Evolutionary conservation across 2,113 vertebrate genomes (phyloP), one percentile per base, ranked within the genome.

Genomic region (Petrocephalus microphthalmus): DNA sequence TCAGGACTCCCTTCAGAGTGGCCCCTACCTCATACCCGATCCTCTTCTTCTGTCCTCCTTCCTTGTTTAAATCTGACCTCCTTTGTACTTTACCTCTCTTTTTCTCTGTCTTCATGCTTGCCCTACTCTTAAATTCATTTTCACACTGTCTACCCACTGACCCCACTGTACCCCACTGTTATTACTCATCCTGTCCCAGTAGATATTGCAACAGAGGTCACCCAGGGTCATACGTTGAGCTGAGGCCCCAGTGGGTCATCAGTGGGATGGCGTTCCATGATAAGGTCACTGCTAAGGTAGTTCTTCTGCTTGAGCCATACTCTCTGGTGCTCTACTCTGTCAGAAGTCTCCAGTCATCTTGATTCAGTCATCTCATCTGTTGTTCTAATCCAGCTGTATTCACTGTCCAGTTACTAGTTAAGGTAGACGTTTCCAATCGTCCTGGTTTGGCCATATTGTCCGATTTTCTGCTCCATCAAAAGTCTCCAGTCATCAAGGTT

Each of bases 11-110:
- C 78, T 42, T 71, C 25, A 71, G 64, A 33, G 64, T 22, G 42
- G 7, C 37, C 19, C 37, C 7, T 82, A 47, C 33, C 42, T 47
- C 5, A 11, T 29, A 5, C 25, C 54, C 17, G 19, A n/a, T 33
- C 81, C 81, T 49, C 17, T 93, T 22, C 71, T 17, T 37, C 17
- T 74, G 53, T 42, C n/a, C 19, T 13, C 19, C 93, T 91, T 89
- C 91, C 92, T 90, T 92, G 88, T 93, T 64, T 95, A 92, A 88
- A 91, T 87, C 93, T 87, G 89, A 92, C 90, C 52, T 74, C 89
- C 92, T 60, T 92, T 89, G 86, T 93, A 91, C 93, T 89, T 92
- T 90, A 89, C 91, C 92, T 90, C 84, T 91, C 91, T 88, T 92
- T 90, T 89, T 91, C 92, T 60, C 29, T 71, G 42, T 51, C 10